These are phyloP conservation scores for Anthrax anthrax DNA, from an alignment of 2,888 invertebrate genomes.

Conservation along the genomic window DNA sequence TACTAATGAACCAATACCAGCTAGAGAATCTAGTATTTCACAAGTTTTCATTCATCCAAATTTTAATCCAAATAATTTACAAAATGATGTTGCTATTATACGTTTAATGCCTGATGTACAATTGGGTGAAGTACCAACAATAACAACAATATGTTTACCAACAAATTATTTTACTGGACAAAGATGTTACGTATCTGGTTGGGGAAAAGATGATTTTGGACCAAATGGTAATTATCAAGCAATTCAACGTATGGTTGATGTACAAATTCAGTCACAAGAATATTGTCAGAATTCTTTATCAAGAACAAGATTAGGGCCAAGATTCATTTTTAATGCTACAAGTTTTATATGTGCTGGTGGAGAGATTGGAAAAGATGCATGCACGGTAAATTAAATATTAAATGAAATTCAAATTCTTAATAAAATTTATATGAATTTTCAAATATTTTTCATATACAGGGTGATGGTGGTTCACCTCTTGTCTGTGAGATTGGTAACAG, in stretches of 20 bases:
- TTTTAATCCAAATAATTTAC: constrained; percentile 55
- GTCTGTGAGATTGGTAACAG: constrained; percentile 23
- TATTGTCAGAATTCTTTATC: constrained; percentile 50
- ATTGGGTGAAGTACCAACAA: constrained; percentile 40
- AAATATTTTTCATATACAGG: constrained; percentile 20
- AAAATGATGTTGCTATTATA: constrained; percentile 70
- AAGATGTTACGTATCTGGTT: constrained; percentile 56
- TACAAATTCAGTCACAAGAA: constrained; percentile 50
- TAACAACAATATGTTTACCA: constrained; percentile 46
- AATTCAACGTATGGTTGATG: constrained; percentile 60
- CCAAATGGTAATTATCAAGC: constrained; percentile 36
- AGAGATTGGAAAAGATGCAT: constrained; percentile 59
- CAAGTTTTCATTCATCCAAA: constrained; percentile 47
- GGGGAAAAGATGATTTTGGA: constrained; percentile 70
- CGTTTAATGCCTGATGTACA: constrained; percentile 46
- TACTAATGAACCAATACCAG: constrained; percentile 48
- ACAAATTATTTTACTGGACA: constrained; percentile 38
- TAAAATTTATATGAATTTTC: background rate
- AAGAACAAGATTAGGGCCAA: constrained; percentile 47
- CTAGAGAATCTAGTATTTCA: constrained; percentile 44
- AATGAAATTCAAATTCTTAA: background rate
- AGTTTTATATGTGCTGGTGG: constrained; percentile 71
- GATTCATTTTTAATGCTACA: constrained; percentile 45
- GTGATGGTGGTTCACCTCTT: constrained; percentile 38
- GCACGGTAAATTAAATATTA: constrained; percentile 43